A percentile compares a stretch with the other conserved stretches of the same genome.
These are phyloP conservation scores for Penaeus indicus DNA, from an alignment of 1,140 invertebrate genomes.

Conservation along the genomic window DNA sequence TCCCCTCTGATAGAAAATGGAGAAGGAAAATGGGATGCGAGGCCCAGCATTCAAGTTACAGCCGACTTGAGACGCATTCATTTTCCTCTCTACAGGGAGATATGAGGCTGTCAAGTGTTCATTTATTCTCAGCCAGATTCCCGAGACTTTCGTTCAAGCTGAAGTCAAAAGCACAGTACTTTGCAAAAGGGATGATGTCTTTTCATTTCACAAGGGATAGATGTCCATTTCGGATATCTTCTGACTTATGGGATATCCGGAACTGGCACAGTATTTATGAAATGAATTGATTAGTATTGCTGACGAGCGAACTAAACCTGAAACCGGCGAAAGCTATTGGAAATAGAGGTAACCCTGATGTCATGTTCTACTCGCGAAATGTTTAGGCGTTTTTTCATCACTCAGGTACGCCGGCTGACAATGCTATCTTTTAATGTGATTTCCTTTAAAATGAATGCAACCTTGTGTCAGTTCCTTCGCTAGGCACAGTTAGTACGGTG, in stretches of 20 bases:
- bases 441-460: slow-evolving; percentile 10
- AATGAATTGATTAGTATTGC: too few species aligned
- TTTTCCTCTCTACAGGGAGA: slow-evolving; percentile 4
- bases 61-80: background rate
- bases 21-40: slow-evolving; percentile 18
- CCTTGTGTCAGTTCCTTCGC: background rate
- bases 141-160: slow-evolving; percentile 1
- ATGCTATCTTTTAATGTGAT: slow-evolving; percentile 32
- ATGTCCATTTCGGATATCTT: too few species aligned
- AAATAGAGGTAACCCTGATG: slow-evolving; percentile 13
- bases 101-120: slow-evolving; percentile 10
- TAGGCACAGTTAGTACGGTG: background rate
- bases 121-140: slow-evolving; percentile 19
- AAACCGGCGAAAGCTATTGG: slow-evolving; percentile 2
- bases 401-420: background rate
- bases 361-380: slow-evolving; percentile 33
- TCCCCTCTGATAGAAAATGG: background rate
- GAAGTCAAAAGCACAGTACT: too few species aligned
- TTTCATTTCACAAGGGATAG: too few species aligned
- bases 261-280: too few species aligned
- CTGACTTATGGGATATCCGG: too few species aligned
- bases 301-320: background rate
- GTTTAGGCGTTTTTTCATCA: slow-evolving; percentile 29
- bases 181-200: too few species aligned
- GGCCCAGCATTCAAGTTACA: background rate